Conservation (phyloP, 2,113 vertebrate species). For the Ceyx cyanopectus region DNA sequence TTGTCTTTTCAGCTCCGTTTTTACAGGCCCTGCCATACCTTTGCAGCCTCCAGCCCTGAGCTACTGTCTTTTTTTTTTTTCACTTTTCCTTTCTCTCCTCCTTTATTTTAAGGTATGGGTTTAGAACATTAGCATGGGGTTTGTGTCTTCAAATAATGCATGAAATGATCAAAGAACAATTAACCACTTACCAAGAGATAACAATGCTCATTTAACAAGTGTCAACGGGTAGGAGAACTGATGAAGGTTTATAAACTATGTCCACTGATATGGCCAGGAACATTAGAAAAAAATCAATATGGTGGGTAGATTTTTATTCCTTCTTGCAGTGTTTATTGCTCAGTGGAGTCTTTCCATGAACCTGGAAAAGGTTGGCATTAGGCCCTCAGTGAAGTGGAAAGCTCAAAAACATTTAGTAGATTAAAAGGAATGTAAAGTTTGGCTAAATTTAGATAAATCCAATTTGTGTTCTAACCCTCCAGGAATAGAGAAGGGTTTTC, state of each 20-base stretch:
- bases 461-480: neutral
- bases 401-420: neutral
- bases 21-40: neutral
- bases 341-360: neutral
- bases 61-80: neutral
- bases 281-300: neutral
- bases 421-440: neutral
- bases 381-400: neutral
- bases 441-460: neutral
- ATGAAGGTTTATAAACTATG: neutral
- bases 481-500: neutral
- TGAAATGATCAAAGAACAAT: conserved; percentile 33
- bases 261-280: neutral
- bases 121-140: neutral
- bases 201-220: conserved; percentile 12
- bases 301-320: neutral
- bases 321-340: neutral
- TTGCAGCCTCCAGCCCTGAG: neutral
- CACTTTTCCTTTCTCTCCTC: neutral
- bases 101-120: neutral
- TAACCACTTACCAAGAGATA: neutral
- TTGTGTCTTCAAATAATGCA: neutral
- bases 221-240: conserved; percentile 14
- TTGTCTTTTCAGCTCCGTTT: neutral
- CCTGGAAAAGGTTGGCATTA: neutral